Percentiles rank a stretch among this genome's conserved stretches.
phyloP scores from a whole-genome alignment of 2,113 vertebrate genomes.

The Apus apus region DNA sequence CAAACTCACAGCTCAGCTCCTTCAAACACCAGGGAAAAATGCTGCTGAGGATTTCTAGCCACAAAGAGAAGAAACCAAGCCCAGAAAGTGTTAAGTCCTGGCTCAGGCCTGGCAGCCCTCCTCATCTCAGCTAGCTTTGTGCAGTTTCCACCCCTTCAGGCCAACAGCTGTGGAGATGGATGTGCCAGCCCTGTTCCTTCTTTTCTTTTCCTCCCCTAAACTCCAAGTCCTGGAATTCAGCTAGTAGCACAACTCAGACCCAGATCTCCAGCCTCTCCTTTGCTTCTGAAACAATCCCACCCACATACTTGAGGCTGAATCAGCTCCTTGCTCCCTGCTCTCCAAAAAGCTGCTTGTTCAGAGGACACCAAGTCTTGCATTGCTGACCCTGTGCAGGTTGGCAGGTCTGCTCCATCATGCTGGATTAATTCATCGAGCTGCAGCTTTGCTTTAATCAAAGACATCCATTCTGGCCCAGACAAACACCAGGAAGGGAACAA shows the following conservation, averaged over 20 bases:
- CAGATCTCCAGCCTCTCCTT: background rate
- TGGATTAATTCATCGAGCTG: background rate
- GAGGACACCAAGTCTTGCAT: accelerated
- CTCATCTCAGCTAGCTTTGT: background rate
- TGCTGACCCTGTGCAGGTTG: background rate
- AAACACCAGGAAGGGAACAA: background rate
- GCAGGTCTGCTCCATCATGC: background rate
- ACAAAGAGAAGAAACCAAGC: background rate
- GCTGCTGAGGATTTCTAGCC: background rate
- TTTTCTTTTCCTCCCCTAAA: background rate
- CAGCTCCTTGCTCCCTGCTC: background rate
- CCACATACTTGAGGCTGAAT: background rate
- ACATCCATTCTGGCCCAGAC: background rate
- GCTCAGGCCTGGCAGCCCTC: background rate
- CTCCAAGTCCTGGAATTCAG: background rate
- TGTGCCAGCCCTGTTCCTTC: background rate
- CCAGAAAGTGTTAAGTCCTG: background rate
- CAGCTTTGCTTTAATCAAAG: background rate
- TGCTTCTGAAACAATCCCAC: background rate
- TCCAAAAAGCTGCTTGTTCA: background rate
- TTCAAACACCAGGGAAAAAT: accelerated
- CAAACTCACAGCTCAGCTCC: background rate
- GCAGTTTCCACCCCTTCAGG: background rate
- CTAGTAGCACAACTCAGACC: background rate
- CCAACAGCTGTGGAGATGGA: background rate